Percentiles rank a stretch among this genome's conserved stretches.
These are phyloP conservation scores for Automeris io DNA, from an alignment of 2,888 invertebrate genomes.

Conservation along the genomic window DNA sequence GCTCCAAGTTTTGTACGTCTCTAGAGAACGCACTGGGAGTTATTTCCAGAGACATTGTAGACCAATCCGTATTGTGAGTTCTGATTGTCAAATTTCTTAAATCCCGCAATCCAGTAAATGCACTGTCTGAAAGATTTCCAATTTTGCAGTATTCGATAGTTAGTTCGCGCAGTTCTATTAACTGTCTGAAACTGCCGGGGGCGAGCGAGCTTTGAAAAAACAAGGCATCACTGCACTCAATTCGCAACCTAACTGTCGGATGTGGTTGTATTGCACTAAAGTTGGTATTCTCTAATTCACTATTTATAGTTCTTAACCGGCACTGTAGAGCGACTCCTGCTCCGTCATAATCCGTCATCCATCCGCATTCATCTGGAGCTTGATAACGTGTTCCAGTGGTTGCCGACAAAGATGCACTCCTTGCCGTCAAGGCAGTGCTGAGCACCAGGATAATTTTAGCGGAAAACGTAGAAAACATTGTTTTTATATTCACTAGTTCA, in stretches of 20 bases:
- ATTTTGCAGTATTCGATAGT: constrained; percentile 90
- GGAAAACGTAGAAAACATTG: constrained; percentile 63
- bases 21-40: constrained; percentile 85
- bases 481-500: constrained; percentile 56
- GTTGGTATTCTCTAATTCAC: constrained; percentile 88
- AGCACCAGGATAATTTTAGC: constrained; percentile 60
- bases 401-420: constrained; percentile 67
- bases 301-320: constrained; percentile 85
- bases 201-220: constrained; percentile 88
- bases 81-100: constrained; percentile 87
- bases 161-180: constrained; percentile 85
- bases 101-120: constrained; percentile 87
- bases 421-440: constrained; percentile 53
- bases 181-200: constrained; percentile 85
- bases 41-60: constrained; percentile 86
- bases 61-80: constrained; percentile 91
- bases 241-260: constrained; percentile 84
- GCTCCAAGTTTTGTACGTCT: constrained; percentile 83
- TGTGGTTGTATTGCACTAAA: constrained; percentile 90
- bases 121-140: constrained; percentile 86
- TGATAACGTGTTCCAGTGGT: constrained; percentile 81
- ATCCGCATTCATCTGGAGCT: constrained; percentile 88
- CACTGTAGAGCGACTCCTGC: constrained; percentile 84
- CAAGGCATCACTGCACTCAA: constrained; percentile 88
- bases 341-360: constrained; percentile 83